Percentiles rank a stretch among this genome's conserved stretches.
Conservation (phyloP, 1,140 invertebrate species). For the Pseudomyrmex cubaensis region DNA sequence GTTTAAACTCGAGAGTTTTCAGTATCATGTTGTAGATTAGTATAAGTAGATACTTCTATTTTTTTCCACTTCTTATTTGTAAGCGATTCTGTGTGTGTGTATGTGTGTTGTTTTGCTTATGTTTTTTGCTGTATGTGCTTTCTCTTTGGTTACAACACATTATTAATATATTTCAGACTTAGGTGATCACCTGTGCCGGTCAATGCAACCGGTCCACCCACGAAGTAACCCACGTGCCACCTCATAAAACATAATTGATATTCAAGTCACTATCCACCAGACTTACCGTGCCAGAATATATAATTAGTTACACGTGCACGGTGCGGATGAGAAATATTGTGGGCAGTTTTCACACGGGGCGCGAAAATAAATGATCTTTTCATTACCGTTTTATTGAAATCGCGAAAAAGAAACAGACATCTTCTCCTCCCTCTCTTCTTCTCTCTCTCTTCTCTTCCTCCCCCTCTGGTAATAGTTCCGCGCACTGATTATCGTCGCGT, state of each 20-base stretch:
- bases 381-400: constrained; percentile 54
- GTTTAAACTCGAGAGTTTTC: constrained; percentile 21
- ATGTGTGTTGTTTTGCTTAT: no score
- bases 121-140: constrained; percentile 1
- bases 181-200: constrained; percentile 45
- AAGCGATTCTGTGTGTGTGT: neutral
- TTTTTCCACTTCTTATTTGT: neutral
- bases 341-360: constrained; percentile 14
- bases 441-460: no score
- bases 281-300: constrained; percentile 44
- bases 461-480: constrained; percentile 8
- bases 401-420: neutral
- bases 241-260: constrained; percentile 19
- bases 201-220: constrained; percentile 67
- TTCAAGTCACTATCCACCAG: constrained; percentile 25
- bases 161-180: constrained; percentile 15
- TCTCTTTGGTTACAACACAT: constrained; percentile 27
- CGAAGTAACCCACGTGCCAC: constrained; percentile 44
- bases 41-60: neutral
- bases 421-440: no score
- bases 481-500: constrained; percentile 71
- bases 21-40: constrained; percentile 11
- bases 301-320: constrained; percentile 8
- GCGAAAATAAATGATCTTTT: constrained; percentile 38
- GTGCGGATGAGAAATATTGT: constrained; percentile 1